These are phyloP conservation scores for Zoanthus solanderi DNA, from an alignment of 92 coral and sea anemone genomes.

Conservation along the genomic window DNA sequence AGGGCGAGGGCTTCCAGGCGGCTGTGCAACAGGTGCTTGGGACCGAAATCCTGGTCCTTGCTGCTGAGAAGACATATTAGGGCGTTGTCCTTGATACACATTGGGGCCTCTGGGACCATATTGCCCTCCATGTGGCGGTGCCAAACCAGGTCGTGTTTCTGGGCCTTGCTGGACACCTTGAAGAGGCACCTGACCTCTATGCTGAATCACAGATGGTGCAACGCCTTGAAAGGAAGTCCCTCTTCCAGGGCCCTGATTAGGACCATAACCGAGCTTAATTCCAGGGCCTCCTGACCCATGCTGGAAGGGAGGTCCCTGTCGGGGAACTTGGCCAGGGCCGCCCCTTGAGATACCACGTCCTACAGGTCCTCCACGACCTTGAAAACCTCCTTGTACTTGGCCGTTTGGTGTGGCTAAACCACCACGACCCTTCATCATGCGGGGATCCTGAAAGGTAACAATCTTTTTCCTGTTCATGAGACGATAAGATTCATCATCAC, in stretches of 20 bases:
- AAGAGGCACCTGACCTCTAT: constrained; percentile 26
- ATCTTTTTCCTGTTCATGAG: constrained; percentile 71
- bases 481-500: constrained; percentile 84
- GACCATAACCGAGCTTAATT: constrained; percentile 51
- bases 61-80: constrained; percentile 70
- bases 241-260: constrained; percentile 67
- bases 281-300: constrained; percentile 38
- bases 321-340: constrained; percentile 45
- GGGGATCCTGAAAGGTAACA: constrained; percentile 79
- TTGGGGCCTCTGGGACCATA: constrained; percentile 57
- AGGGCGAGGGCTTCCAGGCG: constrained; percentile 67
- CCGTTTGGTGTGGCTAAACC: constrained; percentile 27
- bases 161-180: constrained; percentile 41
- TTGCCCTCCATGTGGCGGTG: constrained; percentile 70
- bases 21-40: constrained; percentile 53
- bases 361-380: constrained; percentile 33
- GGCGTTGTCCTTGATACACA: constrained; percentile 68
- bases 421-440: constrained; percentile 42
- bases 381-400: constrained; percentile 46
- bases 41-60: constrained; percentile 79
- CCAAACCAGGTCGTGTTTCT: constrained; percentile 54
- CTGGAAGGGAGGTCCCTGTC: constrained; percentile 45
- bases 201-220: constrained; percentile 18
- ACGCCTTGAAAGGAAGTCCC: constrained; percentile 54
- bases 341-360: constrained; percentile 50